Percentiles rank a stretch among this genome's conserved stretches.
phyloP scores from a whole-genome alignment of 2,888 invertebrate species.

The Arenicola marina region DNA sequence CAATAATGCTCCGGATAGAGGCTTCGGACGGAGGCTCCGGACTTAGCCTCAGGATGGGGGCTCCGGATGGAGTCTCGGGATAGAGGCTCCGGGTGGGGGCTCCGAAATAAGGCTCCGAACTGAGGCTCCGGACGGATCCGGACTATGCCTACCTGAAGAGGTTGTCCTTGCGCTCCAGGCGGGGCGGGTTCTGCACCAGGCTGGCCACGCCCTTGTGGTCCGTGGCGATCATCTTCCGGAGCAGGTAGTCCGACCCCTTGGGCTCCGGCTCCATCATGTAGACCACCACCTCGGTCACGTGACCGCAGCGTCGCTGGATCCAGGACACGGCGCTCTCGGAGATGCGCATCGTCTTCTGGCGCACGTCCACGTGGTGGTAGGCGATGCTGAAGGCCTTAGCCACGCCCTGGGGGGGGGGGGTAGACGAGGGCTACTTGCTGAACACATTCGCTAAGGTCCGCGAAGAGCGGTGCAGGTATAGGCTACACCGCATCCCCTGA shows the following conservation, averaged over 20 bases:
- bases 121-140: no score
- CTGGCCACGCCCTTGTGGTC: conserved; percentile 47
- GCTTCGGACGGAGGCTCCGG: no score
- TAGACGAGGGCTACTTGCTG: no score
- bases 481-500: no score
- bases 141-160: conserved; percentile 58
- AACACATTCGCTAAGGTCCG: no score
- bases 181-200: conserved; percentile 42
- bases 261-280: conserved; percentile 57
- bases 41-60: no score
- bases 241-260: conserved; percentile 46
- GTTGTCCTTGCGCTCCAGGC: conserved; percentile 57
- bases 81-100: no score
- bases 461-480: no score
- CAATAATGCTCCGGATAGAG: no score
- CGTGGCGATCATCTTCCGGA: conserved; percentile 56
- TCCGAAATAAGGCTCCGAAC: no score
- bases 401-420: no score
- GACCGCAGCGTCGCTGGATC: conserved; percentile 55
- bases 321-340: conserved; percentile 58
- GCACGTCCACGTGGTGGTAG: conserved; percentile 57
- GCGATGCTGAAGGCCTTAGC: conserved; percentile 59
- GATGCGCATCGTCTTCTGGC: conserved; percentile 55
- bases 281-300: conserved; percentile 50
- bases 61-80: no score